These are phyloP conservation scores for Rhynchonycteris naso DNA, from an alignment of 2,797 vertebrate genomes.

Conservation along the genomic window DNA sequence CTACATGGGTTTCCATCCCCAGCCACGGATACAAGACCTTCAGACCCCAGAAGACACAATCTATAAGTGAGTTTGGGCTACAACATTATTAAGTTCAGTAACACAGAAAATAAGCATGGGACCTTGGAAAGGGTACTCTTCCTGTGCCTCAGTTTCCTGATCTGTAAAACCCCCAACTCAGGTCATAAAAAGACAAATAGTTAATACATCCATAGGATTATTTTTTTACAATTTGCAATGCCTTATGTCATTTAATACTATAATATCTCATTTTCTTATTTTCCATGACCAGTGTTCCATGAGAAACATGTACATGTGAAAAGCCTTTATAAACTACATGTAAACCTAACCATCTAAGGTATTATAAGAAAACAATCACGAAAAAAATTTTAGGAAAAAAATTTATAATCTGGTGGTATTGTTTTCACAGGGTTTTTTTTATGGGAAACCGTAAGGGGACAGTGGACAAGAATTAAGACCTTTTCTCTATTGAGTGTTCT, in stretches of 20 bases:
- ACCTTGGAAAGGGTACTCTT: no score
- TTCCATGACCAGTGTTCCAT: background rate
- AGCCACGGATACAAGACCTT: rapidly evolving
- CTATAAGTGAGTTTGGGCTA: background rate
- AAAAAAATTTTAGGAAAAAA: background rate
- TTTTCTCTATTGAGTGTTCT: background rate
- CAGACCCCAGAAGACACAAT: background rate
- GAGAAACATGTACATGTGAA: background rate
- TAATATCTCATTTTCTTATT: background rate
- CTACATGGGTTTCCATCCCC: background rate
- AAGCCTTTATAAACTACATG: background rate
- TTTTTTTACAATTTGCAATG: background rate
- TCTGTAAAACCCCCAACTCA: background rate
- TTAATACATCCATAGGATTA: background rate
- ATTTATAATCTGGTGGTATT: background rate
- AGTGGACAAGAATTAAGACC: background rate
- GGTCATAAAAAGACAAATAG: background rate
- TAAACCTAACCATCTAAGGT: background rate
- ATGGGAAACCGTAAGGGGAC: rapidly evolving
- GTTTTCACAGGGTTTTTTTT: background rate
- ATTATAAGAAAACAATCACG: background rate
- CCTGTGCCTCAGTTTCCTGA: no score
- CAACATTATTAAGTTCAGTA: no score
- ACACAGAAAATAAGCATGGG: rapidly evolving
- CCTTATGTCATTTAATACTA: background rate